Percentiles rank a stretch among this genome's conserved stretches.
phyloP scores from a whole-genome alignment of 2,888 invertebrate genomes.

The Timandra comae region DNA sequence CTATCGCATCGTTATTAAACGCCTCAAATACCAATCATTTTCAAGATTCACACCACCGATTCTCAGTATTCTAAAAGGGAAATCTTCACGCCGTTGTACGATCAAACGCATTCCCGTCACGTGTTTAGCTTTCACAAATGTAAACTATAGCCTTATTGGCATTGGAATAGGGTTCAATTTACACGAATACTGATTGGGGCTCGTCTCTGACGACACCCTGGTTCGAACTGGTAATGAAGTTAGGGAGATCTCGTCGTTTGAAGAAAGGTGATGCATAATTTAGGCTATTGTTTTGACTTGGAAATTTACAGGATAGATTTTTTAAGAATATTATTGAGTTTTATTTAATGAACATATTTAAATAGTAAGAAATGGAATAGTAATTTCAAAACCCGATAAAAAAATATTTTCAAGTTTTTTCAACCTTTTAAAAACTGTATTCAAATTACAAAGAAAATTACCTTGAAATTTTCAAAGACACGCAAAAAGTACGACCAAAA shows the following conservation, averaged over 20 bases:
- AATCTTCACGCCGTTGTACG: slow-evolving; percentile 27
- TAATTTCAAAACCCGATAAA: no score
- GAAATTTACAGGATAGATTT: no score
- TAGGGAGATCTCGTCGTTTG: slow-evolving; percentile 27
- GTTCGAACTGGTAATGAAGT: slow-evolving; percentile 42
- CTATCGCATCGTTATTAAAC: background rate
- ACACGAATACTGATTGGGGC: background rate
- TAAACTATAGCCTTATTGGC: slow-evolving; percentile 4
- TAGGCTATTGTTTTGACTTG: slow-evolving; percentile 13
- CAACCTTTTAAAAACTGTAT: background rate
- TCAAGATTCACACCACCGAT: slow-evolving; percentile 6
- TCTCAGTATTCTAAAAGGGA: slow-evolving; percentile 12
- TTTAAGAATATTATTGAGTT: no score
- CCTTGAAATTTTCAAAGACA: background rate
- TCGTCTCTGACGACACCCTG: slow-evolving; percentile 15
- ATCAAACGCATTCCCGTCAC: slow-evolving; percentile 38
- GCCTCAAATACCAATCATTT: slow-evolving; percentile 4
- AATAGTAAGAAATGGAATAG: no score
- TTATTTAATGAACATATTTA: no score
- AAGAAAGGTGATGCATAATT: slow-evolving; percentile 12
- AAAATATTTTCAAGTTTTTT: no score
- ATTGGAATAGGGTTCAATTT: slow-evolving; percentile 7
- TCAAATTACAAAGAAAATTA: slow-evolving; percentile 1
- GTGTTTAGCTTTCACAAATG: slow-evolving; percentile 15
- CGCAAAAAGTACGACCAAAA: slow-evolving; percentile 1